A percentile compares a stretch with the other conserved stretches of the same genome.
phyloP scores from a whole-genome alignment of 2,113 vertebrate species.

The Labrus mixtus region DNA sequence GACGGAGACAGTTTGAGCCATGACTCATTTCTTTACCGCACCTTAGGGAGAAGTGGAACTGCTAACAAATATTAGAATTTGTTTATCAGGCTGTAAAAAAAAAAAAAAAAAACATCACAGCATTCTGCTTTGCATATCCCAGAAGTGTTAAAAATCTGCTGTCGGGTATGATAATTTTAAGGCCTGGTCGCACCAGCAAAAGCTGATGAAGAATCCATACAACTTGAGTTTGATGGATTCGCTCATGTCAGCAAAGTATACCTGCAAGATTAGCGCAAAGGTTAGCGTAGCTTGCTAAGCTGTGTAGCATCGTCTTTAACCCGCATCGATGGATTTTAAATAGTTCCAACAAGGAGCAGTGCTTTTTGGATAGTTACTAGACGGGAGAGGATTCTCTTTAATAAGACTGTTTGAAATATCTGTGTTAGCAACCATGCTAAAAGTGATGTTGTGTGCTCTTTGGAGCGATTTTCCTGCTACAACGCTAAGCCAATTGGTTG shows the following conservation, averaged over 20 bases:
- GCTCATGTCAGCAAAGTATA: no score
- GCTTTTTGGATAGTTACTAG: no score
- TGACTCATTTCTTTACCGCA: slow-evolving; percentile 27
- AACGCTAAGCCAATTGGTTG: no score
- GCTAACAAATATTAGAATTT: slow-evolving; percentile 8
- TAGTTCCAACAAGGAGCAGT: no score
- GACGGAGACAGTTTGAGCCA: slow-evolving; percentile 10
- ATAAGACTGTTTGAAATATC: no score
- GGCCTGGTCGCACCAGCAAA: not conserved
- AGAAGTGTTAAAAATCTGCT: not conserved
- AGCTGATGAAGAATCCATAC: no score
- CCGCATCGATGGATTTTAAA: no score
- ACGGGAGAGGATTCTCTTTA: no score
- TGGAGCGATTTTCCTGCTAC: no score
- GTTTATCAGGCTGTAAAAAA: slow-evolving; percentile 5
- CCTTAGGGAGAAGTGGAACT: slow-evolving; percentile 26
- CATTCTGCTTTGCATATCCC: slow-evolving; percentile 1
- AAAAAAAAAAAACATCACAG: slow-evolving; percentile 12
- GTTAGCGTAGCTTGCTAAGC: not conserved
- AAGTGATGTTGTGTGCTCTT: no score
- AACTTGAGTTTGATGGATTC: no score
- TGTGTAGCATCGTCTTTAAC: not conserved
- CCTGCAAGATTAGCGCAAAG: not conserved
- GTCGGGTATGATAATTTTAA: not conserved
- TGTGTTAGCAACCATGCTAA: no score